Evolutionary conservation across 2,113 vertebrate species (phyloP).

Genomic region (Pangasianodon hypophthalmus): DNA sequence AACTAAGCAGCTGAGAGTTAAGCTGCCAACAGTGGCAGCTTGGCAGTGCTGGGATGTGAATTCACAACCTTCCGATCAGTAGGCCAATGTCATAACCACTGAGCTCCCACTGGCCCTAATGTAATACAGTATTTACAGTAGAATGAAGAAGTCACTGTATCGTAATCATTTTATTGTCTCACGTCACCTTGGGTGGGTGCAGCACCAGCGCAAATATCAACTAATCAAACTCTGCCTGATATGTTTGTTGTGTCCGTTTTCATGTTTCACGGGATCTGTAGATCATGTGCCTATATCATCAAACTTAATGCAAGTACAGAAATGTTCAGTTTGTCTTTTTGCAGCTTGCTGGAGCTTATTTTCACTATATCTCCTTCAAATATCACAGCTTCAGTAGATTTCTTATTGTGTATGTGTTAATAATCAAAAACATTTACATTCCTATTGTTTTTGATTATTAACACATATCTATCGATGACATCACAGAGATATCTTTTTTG

Average conservation of each 20-base stretch:
- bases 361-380: not conserved
- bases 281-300: not conserved
- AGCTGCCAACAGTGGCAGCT: too few relatives aligned
- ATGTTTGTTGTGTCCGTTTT: not conserved
- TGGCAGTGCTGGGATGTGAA: too few relatives aligned
- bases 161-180: not conserved
- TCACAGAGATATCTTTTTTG: not conserved
- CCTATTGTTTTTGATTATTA: too few relatives aligned
- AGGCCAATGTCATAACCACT: too few relatives aligned
- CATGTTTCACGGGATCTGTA: not conserved
- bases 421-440: too few relatives aligned
- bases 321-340: not conserved
- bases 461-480: not conserved
- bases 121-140: not conserved
- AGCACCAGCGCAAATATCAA: not conserved
- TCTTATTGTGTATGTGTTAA: not conserved
- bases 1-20: too few relatives aligned
- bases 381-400: not conserved
- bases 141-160: not conserved
- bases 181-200: not conserved
- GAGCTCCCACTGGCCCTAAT: too few relatives aligned
- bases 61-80: too few relatives aligned
- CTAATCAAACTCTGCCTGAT: not conserved
- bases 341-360: not conserved
- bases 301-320: not conserved